Evolutionary conservation across 2,113 vertebrate genomes (phyloP).

Genomic region (Otolemur garnettii): DNA sequence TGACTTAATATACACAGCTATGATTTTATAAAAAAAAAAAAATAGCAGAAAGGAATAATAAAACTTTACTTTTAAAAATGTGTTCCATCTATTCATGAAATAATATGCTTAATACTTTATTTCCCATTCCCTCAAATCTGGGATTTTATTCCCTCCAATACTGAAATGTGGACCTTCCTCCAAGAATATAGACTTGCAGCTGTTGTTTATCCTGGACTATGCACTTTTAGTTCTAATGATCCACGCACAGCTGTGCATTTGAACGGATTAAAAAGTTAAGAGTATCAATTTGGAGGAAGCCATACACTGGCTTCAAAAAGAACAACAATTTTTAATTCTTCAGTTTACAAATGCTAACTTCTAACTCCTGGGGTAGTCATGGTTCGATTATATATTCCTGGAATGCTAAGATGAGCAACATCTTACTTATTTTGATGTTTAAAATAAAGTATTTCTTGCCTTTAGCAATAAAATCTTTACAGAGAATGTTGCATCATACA

Average conservation of each 20-base stretch:
- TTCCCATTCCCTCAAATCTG: constrained; percentile 39
- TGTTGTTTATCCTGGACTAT: constrained; percentile 43
- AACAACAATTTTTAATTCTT: constrained; percentile 68
- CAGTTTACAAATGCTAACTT: constrained; percentile 69
- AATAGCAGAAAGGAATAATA: background rate
- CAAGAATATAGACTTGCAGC: constrained; percentile 48
- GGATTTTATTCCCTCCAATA: constrained; percentile 43
- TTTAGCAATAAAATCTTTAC: constrained; percentile 79
- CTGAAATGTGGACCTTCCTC: constrained; percentile 31
- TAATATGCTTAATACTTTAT: background rate
- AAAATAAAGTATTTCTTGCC: constrained; percentile 81
- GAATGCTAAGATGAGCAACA: constrained; percentile 66
- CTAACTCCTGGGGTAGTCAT: constrained; percentile 77
- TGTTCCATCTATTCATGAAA: background rate
- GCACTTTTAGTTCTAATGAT: constrained; percentile 43
- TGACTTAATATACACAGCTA: too few species aligned
- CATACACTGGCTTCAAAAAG: constrained; percentile 40
- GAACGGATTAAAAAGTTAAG: constrained; percentile 67
- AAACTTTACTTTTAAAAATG: background rate
- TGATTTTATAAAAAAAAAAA: too few species aligned
- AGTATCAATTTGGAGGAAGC: constrained; percentile 67
- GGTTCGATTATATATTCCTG: constrained; percentile 65
- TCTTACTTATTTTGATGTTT: constrained; percentile 78
- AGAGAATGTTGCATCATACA: constrained; percentile 63
- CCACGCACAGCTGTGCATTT: constrained; percentile 21